Conservation (phyloP, 2,113 vertebrate species). For the Microcebus griseorufus region DNA sequence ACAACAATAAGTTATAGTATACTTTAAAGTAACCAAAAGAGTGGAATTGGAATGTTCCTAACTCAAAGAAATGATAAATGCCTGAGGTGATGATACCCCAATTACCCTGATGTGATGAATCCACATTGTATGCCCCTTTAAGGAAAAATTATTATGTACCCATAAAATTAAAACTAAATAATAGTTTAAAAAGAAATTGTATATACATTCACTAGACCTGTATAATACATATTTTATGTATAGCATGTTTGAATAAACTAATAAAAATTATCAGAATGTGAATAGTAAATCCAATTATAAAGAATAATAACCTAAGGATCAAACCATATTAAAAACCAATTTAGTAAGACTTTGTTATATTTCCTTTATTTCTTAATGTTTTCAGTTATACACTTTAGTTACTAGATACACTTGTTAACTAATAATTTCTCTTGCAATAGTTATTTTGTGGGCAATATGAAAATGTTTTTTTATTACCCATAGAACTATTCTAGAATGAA, state of each 20-base stretch:
- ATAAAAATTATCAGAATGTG: conserved; percentile 50
- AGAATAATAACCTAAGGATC: conserved; percentile 43
- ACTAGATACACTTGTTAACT: background rate
- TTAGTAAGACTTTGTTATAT: conserved; percentile 42
- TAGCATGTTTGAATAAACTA: conserved; percentile 9
- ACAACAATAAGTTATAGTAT: too few relatives aligned
- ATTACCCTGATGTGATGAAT: too few relatives aligned
- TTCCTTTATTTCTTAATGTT: conserved; percentile 50
- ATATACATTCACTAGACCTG: background rate
- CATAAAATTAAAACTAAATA: too few relatives aligned
- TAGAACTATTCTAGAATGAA: conserved; percentile 39
- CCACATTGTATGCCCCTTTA: too few relatives aligned
- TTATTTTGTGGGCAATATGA: conserved; percentile 63
- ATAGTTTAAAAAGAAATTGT: background rate
- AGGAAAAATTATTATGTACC: too few relatives aligned
- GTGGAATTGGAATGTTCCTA: too few relatives aligned
- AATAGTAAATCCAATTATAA: conserved; percentile 61
- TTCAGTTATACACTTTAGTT: background rate
- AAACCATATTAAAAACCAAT: conserved; percentile 65
- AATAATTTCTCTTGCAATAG: conserved; percentile 34
- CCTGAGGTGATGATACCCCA: too few relatives aligned
- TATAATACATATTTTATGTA: conserved; percentile 53
- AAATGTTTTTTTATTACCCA: conserved; percentile 44
- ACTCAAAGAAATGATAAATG: too few relatives aligned
- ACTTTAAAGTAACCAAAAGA: too few relatives aligned